Base-by-base conservation (phyloP, 2,888 invertebrate species). In the Ferdinandea cuprea region DNA sequence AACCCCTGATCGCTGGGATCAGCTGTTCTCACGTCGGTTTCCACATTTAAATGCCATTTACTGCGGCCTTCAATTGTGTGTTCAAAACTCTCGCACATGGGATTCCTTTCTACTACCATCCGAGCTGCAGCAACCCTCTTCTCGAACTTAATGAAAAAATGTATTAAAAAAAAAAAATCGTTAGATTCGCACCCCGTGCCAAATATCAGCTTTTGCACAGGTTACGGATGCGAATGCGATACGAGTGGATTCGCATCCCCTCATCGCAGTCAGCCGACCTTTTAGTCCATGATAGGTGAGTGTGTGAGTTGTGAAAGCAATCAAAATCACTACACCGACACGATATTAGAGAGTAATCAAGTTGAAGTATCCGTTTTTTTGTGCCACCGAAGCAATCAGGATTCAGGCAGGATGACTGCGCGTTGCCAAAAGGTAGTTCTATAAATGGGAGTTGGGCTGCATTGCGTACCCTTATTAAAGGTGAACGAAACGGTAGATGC, bases 1-100 rank as follows among this genome's bases (percentile, higher is more conserved):
- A 68, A 73, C 73, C 73, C 84, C 65, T 78, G 79, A 79, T 74
- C 73, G 54, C 63, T 30, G 79, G 84, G 84, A 84, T 84, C 84
- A 84, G 84, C 84, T 84, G 84, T 84, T 84, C 84, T 84, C 84
- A 84, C 84, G 84, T 84, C 59, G 83, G 83, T 84, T 84, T 84
- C 42, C 79, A 78, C 68, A 79, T 84, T 84, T 78, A 84, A 84
- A 84, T 84, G 84, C 79, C 79, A 84, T 84, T 84, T 84, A 84
- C 83, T 73, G 78, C 79, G 84, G 73, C 84, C 84, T 79, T 79
- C 84, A 84, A 83, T 83, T 83, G 83, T 83, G 83, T 83, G 83
- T 83, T 78, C 78, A 83, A 73, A 78, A 83, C 63, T 81, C 72
- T 72, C 54, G 37, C 37, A 83, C 52, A 81, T 77, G 54, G 81